Evolutionary conservation across 2,113 vertebrate species (phyloP).

Genomic region (Boulengeromyrus knoepffleri): DNA sequence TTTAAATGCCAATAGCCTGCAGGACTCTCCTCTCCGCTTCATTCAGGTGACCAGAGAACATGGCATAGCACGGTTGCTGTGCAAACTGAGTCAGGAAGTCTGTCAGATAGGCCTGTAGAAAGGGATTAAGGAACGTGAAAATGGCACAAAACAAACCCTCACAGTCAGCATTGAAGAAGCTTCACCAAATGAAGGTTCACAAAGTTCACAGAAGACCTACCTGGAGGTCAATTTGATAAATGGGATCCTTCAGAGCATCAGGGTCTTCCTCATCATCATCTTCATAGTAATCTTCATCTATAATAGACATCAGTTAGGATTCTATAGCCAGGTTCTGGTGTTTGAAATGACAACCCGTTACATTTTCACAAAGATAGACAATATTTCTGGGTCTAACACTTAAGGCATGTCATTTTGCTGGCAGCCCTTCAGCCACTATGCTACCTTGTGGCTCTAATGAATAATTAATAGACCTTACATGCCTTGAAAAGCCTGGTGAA

Average conservation of each 20-base stretch:
- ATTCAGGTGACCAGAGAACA: constrained; percentile 94
- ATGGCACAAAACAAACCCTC: neutral
- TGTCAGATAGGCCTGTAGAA: constrained; percentile 83
- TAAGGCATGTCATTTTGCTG: neutral
- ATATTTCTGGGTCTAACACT: neutral
- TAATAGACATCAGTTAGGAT: neutral
- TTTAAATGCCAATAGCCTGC: constrained; percentile 85
- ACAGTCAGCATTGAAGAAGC: neutral
- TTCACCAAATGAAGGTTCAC: neutral
- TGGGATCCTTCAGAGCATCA: constrained; percentile 92
- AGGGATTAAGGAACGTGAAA: neutral
- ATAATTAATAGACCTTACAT: neutral
- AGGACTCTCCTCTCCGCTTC: constrained; percentile 81
- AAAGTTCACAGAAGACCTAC: constrained; percentile 44
- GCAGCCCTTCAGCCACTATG: neutral
- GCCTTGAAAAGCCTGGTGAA: neutral
- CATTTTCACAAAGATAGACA: neutral
- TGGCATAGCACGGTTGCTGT: constrained; percentile 90
- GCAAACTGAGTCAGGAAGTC: constrained; percentile 95
- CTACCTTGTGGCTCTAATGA: neutral
- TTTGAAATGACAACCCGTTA: neutral
- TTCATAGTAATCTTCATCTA: constrained; percentile 97
- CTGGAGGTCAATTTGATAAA: constrained; percentile 92
- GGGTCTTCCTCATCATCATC: constrained; percentile 96
- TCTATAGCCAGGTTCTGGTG: neutral